Evolutionary conservation across 2,888 invertebrate genomes (phyloP).

Genomic region (Ormyrus thymus): DNA sequence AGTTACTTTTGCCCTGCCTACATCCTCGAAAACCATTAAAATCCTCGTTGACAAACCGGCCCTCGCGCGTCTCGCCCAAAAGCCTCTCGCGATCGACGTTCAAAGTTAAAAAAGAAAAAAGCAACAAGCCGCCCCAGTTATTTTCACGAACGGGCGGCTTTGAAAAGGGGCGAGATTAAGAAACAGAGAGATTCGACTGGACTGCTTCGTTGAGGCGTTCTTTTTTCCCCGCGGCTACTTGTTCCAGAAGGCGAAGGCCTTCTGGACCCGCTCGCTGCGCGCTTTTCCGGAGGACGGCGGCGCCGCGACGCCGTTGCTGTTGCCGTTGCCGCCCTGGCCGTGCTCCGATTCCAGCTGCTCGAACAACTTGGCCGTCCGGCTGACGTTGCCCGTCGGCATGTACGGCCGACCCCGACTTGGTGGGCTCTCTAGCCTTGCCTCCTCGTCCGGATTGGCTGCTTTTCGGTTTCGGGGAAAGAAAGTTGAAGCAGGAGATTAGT

Average conservation of each 20-base stretch:
- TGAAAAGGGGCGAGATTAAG: neutral
- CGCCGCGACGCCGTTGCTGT: conserved; percentile 22
- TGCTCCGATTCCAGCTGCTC: conserved; percentile 65
- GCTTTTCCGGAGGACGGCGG: conserved; percentile 57
- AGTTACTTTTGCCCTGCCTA: conserved; percentile 27
- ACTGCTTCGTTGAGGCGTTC: neutral
- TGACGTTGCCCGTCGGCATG: conserved; percentile 71
- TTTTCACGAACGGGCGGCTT: too few species aligned
- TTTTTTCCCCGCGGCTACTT: conserved; percentile 58
- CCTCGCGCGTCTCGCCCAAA: conserved; percentile 17
- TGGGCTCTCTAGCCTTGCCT: conserved; percentile 65
- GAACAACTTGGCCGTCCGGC: conserved; percentile 71
- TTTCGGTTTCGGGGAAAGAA: neutral
- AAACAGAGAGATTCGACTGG: conserved; percentile 10
- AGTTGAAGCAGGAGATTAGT: conserved; percentile 19
- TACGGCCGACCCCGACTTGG: conserved; percentile 52
- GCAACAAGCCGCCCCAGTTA: too few species aligned
- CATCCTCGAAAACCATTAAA: conserved; percentile 27
- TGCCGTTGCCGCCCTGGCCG: conserved; percentile 1
- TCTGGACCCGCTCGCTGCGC: conserved; percentile 71
- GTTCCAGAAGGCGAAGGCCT: conserved; percentile 76
- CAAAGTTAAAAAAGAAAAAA: neutral
- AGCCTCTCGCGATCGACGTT: neutral
- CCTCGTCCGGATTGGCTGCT: conserved; percentile 63
- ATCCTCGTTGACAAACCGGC: conserved; percentile 7